These are phyloP conservation scores for Rhinophrynus dorsalis DNA, from an alignment of 2,797 vertebrate species.

Conservation along the genomic window DNA sequence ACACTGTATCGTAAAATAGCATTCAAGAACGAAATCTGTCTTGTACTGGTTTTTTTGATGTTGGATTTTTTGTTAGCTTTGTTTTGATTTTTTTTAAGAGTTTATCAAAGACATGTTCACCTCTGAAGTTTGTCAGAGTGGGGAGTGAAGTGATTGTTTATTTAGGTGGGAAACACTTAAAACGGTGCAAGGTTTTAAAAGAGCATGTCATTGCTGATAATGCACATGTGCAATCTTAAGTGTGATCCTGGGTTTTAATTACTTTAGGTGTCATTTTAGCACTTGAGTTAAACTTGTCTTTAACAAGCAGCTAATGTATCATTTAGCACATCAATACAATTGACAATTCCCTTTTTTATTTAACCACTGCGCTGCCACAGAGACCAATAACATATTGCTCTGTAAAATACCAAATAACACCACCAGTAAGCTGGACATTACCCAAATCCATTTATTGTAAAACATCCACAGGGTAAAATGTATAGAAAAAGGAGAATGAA, in stretches of 20 bases:
- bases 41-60: no score
- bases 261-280: constrained; percentile 36
- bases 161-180: constrained; percentile 37
- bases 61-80: no score
- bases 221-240: constrained; percentile 40
- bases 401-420: no score
- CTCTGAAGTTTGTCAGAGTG: constrained; percentile 19
- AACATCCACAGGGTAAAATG: no score
- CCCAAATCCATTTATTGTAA: no score
- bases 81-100: no score
- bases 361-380: neutral
- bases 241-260: constrained; percentile 39
- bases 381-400: neutral
- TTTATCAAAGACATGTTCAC: no score
- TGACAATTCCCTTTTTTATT: neutral
- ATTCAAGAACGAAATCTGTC: no score
- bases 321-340: constrained; percentile 34
- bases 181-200: constrained; percentile 42
- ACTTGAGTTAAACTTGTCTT: constrained; percentile 28
- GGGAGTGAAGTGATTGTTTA: constrained; percentile 34
- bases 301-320: constrained; percentile 43
- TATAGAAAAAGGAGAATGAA: no score
- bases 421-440: no score
- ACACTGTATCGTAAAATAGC: no score
- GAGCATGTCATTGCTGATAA: constrained; percentile 24